Evolutionary conservation across 2,888 invertebrate genomes (phyloP).

Genomic region (Meliscaeva auricollis): DNA sequence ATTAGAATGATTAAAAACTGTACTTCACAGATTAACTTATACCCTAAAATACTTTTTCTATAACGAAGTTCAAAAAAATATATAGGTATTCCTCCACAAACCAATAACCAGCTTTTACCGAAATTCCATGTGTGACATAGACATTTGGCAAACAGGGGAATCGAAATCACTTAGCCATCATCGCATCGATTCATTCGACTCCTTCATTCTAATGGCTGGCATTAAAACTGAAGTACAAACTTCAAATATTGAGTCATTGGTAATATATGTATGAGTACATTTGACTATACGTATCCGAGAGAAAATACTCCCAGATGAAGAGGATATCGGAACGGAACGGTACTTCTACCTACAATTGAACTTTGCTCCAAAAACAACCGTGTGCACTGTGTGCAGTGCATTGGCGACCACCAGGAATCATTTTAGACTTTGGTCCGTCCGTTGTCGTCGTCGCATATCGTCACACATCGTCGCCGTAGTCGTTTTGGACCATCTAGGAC

Average conservation of each 20-base stretch:
- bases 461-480: background rate
- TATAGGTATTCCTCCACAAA: background rate
- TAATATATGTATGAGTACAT: slow-evolving; percentile 45
- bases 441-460: background rate
- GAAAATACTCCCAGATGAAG: background rate
- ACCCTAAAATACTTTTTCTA: background rate
- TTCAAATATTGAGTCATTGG: slow-evolving; percentile 72
- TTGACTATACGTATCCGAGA: background rate
- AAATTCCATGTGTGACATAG: slow-evolving; percentile 8
- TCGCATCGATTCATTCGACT: slow-evolving; percentile 58
- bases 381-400: background rate
- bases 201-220: slow-evolving; percentile 61
- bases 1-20: no score
- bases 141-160: background rate
- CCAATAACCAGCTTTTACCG: background rate
- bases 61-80: background rate
- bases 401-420: slow-evolving; percentile 55
- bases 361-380: slow-evolving; percentile 7
- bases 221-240: slow-evolving; percentile 69
- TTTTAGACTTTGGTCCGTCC: slow-evolving; percentile 18
- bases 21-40: background rate
- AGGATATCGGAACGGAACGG: no score
- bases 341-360: slow-evolving; percentile 24
- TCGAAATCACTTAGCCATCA: slow-evolving; percentile 54
- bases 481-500: slow-evolving; percentile 9